Conservation (phyloP, 1,140 invertebrate genomes). For the Uloborus diversus region DNA sequence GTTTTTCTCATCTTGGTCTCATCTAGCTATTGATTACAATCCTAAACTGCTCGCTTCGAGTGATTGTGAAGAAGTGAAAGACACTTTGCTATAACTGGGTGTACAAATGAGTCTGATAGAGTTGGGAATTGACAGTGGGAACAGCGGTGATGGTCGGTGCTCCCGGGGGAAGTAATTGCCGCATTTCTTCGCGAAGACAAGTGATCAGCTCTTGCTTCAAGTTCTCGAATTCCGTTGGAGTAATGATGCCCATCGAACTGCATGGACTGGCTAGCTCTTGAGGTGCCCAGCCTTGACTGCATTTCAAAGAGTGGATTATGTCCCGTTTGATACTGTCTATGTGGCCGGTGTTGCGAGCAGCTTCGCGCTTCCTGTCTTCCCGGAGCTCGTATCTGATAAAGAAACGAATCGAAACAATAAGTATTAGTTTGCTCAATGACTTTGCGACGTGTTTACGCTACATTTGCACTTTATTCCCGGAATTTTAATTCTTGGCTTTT, state of each 20-base stretch:
- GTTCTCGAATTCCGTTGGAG: constrained; percentile 63
- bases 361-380: constrained; percentile 69
- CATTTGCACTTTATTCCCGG: no score
- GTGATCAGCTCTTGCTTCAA: constrained; percentile 64
- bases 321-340: constrained; percentile 69
- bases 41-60: no score
- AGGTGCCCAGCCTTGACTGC: constrained; percentile 13
- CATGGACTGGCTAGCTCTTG: constrained; percentile 61
- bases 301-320: constrained; percentile 63
- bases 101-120: constrained; percentile 67
- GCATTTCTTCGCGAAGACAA: constrained; percentile 63
- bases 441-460: background rate
- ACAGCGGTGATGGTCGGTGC: constrained; percentile 1
- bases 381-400: constrained; percentile 69
- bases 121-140: constrained; percentile 60
- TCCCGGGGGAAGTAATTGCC: constrained; percentile 59
- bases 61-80: no score
- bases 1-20: no score
- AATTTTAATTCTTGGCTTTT: no score
- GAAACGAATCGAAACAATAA: background rate
- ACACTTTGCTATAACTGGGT: constrained; percentile 60
- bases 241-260: constrained; percentile 47
- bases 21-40: no score
- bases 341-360: constrained; percentile 65
- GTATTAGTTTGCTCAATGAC: background rate